Base-by-base conservation (phyloP, 2,888 invertebrate species). In the Bombyx huttoni region DNA sequence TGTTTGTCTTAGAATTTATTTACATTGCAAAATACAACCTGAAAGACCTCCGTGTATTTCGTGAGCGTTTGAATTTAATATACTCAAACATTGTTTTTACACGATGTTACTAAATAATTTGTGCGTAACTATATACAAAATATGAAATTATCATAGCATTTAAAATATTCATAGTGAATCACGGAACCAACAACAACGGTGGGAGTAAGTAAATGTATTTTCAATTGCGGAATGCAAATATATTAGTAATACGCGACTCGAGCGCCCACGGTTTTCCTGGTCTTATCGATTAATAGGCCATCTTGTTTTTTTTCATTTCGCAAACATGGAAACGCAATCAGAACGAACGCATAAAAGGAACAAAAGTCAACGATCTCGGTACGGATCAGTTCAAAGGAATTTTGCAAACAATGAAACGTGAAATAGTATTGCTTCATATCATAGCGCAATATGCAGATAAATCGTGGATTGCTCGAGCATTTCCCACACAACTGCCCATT, bases 161-260 rank as follows among this genome's bases (percentile, higher is more conserved):
- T 24, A 24, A 24, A 24, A 34, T 49, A 7, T 34, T 35, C 40
- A 24, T 47, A 40, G 14, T 47, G 8, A 54, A 58, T 50, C 56
- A 52, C 55, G 56, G 46, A 54, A 53, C 53, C 56, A 55, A 49
- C 34, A 40, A 40, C 40, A 9, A 13, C 34, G 13, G 78, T 78
- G 70, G 77, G 78, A 65, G 74, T 70, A 59, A 56, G 67, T 64
- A 61, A 67, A 66, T 65, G 67, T 66, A 69, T 65, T 67, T 57
- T 64, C 65, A 57, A 65, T 67, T 61, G 65, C 63, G 63, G 63
- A 69, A 79, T 78, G 78, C 75, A 73, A 78, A 78, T 78, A 64
- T 66, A 54, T 59, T 64, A 54, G 63, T 66, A 67, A 68, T 61
- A 63, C 61, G 59, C 57, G 60, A 62, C 55, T 55, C 63, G 67